Percentiles rank a stretch among this genome's conserved stretches.
phyloP scores from a whole-genome alignment of 1,140 invertebrate species.

The Pissodes strobi region DNA sequence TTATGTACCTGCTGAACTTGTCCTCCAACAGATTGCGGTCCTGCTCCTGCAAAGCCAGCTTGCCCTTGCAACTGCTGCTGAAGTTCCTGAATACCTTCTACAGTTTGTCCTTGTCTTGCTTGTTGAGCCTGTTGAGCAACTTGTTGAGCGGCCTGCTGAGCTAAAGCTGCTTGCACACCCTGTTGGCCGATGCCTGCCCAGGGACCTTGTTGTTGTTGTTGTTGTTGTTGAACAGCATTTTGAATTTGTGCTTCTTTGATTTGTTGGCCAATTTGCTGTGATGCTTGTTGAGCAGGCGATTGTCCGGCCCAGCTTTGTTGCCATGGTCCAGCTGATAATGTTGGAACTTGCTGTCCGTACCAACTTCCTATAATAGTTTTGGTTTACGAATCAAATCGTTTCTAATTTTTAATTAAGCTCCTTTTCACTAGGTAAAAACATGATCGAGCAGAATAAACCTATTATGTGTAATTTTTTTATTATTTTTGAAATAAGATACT shows the following conservation, averaged over 20 bases:
- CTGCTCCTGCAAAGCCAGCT: background rate
- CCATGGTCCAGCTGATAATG: no score
- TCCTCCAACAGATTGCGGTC: no score
- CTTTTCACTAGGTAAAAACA: no score
- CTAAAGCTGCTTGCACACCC: background rate
- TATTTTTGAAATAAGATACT: no score
- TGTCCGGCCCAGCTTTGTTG: no score
- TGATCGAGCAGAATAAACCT: no score
- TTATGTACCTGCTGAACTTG: background rate
- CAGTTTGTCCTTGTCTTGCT: conserved; percentile 16
- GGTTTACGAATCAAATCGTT: no score
- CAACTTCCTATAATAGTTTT: no score
- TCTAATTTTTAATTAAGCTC: no score
- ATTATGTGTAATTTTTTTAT: no score
- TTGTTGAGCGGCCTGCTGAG: background rate
- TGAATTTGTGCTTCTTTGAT: conserved; percentile 1
- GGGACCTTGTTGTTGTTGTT: background rate
- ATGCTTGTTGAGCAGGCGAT: background rate
- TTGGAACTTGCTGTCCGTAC: no score
- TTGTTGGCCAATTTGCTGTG: conserved; percentile 5
- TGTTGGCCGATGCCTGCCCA: background rate
- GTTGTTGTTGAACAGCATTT: no score
- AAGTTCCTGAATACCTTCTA: conserved; percentile 10
- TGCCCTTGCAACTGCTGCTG: background rate
- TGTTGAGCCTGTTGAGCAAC: background rate